Conservation (phyloP, 2,113 vertebrate genomes). For the Tursiops truncatus region DNA sequence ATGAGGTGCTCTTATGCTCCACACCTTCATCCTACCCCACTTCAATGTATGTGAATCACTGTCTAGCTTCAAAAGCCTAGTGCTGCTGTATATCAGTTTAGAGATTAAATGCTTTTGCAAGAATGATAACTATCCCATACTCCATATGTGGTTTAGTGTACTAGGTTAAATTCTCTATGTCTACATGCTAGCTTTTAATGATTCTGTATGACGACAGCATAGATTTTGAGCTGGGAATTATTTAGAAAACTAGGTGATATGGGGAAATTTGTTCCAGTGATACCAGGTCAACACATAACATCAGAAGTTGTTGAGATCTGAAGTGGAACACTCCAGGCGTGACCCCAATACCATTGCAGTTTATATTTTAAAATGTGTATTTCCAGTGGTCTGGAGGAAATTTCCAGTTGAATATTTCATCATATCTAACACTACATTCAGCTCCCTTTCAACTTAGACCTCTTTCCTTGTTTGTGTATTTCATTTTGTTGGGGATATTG, state of each 20-base stretch:
- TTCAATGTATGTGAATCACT: background rate
- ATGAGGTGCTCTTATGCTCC: background rate
- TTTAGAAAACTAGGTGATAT: background rate
- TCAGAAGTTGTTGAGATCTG: background rate
- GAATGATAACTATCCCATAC: background rate
- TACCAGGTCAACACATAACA: background rate
- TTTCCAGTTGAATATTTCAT: background rate
- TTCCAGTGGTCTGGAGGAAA: background rate
- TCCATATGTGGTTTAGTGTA: background rate
- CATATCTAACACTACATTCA: background rate
- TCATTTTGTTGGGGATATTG: background rate
- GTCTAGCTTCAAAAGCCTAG: background rate
- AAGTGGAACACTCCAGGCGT: background rate
- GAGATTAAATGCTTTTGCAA: background rate
- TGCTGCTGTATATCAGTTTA: background rate
- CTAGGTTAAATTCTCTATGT: background rate
- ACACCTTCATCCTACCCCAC: accelerated
- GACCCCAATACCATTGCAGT: background rate
- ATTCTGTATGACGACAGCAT: background rate
- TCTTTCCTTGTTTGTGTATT: background rate
- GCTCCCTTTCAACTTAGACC: background rate
- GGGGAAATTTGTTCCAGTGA: background rate
- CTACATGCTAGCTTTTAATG: background rate
- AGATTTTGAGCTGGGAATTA: background rate
- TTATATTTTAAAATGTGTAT: background rate